Conservation (phyloP, 2,113 vertebrate genomes). For the Stictonetta naevosa region DNA sequence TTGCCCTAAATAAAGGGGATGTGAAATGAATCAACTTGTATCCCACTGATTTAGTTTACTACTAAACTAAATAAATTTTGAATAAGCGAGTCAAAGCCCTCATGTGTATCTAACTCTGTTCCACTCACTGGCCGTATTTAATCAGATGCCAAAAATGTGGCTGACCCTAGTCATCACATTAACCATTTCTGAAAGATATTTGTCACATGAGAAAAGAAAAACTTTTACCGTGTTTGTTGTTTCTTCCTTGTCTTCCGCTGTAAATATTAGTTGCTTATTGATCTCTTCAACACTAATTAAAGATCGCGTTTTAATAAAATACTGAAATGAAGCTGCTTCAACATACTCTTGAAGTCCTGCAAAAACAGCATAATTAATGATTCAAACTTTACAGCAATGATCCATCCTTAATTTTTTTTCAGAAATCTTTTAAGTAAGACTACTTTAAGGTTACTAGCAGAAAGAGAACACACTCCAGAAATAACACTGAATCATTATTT, state of each 20-base stretch:
- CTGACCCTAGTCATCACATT: background rate
- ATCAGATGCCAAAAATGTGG: slow-evolving; percentile 30
- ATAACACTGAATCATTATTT: background rate
- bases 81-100: slow-evolving; percentile 13
- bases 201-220: slow-evolving; percentile 26
- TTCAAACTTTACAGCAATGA: background rate
- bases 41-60: background rate
- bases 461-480: background rate
- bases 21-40: slow-evolving; percentile 12
- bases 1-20: slow-evolving; percentile 11
- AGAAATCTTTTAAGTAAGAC: background rate
- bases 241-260: slow-evolving; percentile 75
- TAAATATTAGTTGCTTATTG: slow-evolving; percentile 90
- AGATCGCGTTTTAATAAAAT: slow-evolving; percentile 92
- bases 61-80: background rate
- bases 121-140: background rate
- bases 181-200: slow-evolving; percentile 9
- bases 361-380: background rate
- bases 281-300: slow-evolving; percentile 95
- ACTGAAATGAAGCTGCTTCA: slow-evolving; percentile 94
- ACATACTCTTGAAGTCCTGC: slow-evolving; percentile 96
- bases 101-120: background rate
- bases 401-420: background rate
- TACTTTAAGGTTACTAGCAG: background rate
- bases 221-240: slow-evolving; percentile 76